Evolutionary conservation across 2,888 invertebrate species (phyloP), one percentile per base, ranked within the genome.

Genomic region (Agonopterix arenella): DNA sequence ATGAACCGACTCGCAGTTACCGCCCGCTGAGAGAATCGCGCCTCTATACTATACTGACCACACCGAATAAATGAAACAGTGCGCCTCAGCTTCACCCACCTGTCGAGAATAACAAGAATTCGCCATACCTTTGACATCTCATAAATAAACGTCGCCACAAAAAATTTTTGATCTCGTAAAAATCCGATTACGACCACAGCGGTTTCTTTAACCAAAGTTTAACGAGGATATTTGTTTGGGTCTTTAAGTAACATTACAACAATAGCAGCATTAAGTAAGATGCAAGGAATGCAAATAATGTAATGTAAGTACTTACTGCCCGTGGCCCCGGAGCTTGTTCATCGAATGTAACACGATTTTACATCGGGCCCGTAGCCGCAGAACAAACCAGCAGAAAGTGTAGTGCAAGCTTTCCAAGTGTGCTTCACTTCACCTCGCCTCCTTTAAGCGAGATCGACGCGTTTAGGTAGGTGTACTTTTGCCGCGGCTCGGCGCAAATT

Each of bases 401-500:
- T 64, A 65, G 62, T 62, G 66, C 66, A 45, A 52, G 47, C 47
- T 41, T 46, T 42, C 42, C 40, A 44, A 45, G 52, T 40, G 28
- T 10, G 45, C 48, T 41, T 11, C 51, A 49, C 47, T 41, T 11
- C 51, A 49, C 47, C 44, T 48, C 46, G 49, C 43, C 50, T 50
- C 36, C 45, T 53, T 47, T 44, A 50, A 50, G 63, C 67, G 63
- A 71, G 76, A 78, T 75, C 76, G 74, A 74, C 73, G 66, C 73
- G 69, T 76, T 78, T 78, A 77, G 47, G 52, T 43, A 10, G 4
- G 40, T n/a, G 40, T 49, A 43, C 50, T 46, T 40, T 73, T 75
- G 74, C 67, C 66, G 67, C 71, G 70, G 72, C 73, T 65, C 66
- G 57, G 74, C 71, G 76, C 72, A 86, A 85, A 85, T 86, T 84